Base-by-base conservation (phyloP, 2,797 vertebrate species). In the Streptopelia turtur region DNA sequence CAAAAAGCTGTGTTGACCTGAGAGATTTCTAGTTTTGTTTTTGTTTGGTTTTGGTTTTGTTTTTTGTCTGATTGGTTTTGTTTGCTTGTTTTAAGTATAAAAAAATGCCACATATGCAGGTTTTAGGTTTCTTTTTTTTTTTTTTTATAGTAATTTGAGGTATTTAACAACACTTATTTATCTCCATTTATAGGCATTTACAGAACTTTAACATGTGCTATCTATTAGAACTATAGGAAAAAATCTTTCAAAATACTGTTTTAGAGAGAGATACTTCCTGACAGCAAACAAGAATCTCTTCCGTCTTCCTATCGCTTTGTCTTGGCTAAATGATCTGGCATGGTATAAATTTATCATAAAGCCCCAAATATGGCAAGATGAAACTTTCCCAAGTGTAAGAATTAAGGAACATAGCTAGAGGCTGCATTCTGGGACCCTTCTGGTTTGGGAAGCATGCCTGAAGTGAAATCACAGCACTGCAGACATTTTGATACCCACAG, bases 91-190 rank as follows among this genome's bases (percentile, higher is more conserved):
- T 43, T 43, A 17, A 14, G 39, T 15, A 39, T 39, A 39, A 39
- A 39, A 39, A 39, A 39, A 39, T 14, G 14, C 39, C 39, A 39
- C 13, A 39, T 39, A 39, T 39, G 39, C 39, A 39, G 39, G 39
- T 39, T 17, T 43, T 43, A 17, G 41, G 41, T 43, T 43, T 16
- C 17, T 16, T 43, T 43, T 17, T 43, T 43, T 18, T 43, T 43
- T 43, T 43, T 43, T 15, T 74, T 88, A 66, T 94, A 87, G 85
- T 77, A 86, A 91, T 35, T 70, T 68, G 45, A 75, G 16, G 28
- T 83, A 59, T 89, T 95, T 95, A 84, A 80, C 39, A 87, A 52
- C n/a, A 57, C 68, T 71, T 89, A 27, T 49, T 95, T 69, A 25
- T 94, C 28, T 68, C 41, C 18, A 78, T 60, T 71, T 66, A 35